A percentile compares a stretch with the other conserved stretches of the same genome.
These are phyloP conservation scores for Linyphia triangularis DNA, from an alignment of 2,888 invertebrate species.

Conservation along the genomic window DNA sequence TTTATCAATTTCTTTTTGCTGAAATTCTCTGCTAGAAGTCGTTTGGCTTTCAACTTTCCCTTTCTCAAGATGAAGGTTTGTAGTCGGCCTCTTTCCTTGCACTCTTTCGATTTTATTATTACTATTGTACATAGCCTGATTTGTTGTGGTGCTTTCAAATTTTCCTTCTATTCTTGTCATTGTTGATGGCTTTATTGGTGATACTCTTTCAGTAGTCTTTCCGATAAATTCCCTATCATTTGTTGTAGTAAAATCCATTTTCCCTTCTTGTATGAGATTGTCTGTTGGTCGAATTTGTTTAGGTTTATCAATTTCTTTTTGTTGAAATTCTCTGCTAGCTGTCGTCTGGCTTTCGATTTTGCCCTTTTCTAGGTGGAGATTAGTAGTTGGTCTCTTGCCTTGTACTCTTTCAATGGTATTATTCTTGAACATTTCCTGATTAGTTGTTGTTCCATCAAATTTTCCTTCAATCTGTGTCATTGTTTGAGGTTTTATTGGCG, in stretches of 20 bases:
- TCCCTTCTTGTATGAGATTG: slow-evolving; percentile 73
- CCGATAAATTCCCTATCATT: slow-evolving; percentile 52
- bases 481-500: background rate
- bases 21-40: slow-evolving; percentile 60
- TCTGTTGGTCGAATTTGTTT: slow-evolving; percentile 61
- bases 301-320: slow-evolving; percentile 67
- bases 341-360: slow-evolving; percentile 60
- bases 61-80: slow-evolving; percentile 54
- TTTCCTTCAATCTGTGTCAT: slow-evolving; percentile 35
- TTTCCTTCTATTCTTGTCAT: slow-evolving; percentile 37
- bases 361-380: slow-evolving; percentile 59
- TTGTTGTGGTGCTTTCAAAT: slow-evolving; percentile 71
- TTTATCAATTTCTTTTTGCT: slow-evolving; percentile 65
- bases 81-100: slow-evolving; percentile 50
- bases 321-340: slow-evolving; percentile 57
- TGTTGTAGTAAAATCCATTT: slow-evolving; percentile 75
- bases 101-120: slow-evolving; percentile 43
- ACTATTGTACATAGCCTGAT: slow-evolving; percentile 54
- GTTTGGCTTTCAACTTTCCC: slow-evolving; percentile 59
- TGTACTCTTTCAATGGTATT: slow-evolving; percentile 36
- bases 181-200: slow-evolving; percentile 3
- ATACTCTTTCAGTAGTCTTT: slow-evolving; percentile 27
- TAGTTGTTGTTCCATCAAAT: slow-evolving; percentile 71
- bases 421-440: slow-evolving; percentile 54
- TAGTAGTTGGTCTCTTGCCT: slow-evolving; percentile 59